These are phyloP conservation scores for Gibbula magus DNA, from an alignment of 2,888 invertebrate genomes.

Conservation along the genomic window DNA sequence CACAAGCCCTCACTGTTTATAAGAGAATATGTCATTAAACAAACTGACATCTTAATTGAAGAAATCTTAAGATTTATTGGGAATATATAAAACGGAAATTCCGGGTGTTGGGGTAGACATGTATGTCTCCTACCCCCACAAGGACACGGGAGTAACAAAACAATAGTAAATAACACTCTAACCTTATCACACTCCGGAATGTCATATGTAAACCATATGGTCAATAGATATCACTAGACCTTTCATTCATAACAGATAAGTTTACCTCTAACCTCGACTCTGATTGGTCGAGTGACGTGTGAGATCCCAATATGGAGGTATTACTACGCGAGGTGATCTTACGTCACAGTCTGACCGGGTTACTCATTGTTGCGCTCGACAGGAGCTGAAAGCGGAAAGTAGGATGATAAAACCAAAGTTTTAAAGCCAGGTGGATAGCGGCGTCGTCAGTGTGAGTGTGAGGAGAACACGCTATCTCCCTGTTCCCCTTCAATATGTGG, in stretches of 20 bases:
- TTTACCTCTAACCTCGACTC: background rate
- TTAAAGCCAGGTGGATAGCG: slow-evolving; percentile 2
- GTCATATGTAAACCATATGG: too few relatives aligned
- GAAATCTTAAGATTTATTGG: too few relatives aligned
- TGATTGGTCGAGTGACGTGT: slow-evolving; percentile 12
- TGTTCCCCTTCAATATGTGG: background rate
- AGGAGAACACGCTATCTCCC: background rate
- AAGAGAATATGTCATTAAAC: too few relatives aligned
- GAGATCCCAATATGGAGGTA: slow-evolving; percentile 4
- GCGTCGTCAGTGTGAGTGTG: background rate
- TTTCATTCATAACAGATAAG: slow-evolving; percentile 11
- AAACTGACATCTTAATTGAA: too few relatives aligned
- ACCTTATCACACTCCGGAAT: too few relatives aligned
- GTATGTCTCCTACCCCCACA: too few relatives aligned
- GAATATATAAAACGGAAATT: too few relatives aligned
- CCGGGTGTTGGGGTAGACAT: too few relatives aligned
- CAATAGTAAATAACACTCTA: too few relatives aligned
- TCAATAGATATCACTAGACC: too few relatives aligned
- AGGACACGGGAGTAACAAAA: too few relatives aligned
- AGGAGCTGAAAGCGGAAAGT: background rate
- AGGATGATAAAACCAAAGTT: slow-evolving; percentile 10
- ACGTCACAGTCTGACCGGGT: background rate
- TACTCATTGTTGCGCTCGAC: slow-evolving; percentile 10
- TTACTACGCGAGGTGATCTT: background rate
- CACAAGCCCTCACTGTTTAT: too few relatives aligned